Evolutionary conservation across 1,140 invertebrate species (phyloP), one percentile per base, ranked within the genome.

Genomic region (Cydia splendana): DNA sequence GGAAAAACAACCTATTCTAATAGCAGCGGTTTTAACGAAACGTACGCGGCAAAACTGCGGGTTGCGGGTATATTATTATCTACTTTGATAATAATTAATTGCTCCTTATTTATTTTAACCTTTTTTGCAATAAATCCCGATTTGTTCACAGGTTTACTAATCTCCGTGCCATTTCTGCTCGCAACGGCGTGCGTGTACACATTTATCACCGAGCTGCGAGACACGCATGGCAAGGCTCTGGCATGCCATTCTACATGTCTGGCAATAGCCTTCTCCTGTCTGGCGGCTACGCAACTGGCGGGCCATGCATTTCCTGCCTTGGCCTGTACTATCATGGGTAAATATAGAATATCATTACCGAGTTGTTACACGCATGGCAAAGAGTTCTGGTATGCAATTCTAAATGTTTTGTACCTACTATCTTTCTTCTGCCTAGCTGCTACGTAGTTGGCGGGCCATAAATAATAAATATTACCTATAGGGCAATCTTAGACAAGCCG

Each of bases 151-250:
- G 93, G 93, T 38, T 81, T 95, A 76, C 80, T 94, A 71, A 84
- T 94, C 65, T 95, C 94, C 2, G 88, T 94, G 12, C 94, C 93
- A 0, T 95, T 94, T 80, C 83, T 95, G 0, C 24, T 95, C 4
- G 85, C 88, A 1, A 95, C 95, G 0, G 93, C 94, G 2, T 76
- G 91, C 75, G 88, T 95, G 7, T 95, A 95, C 77, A 81, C 91
- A 10, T 83, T 94, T 74, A 84, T 95, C 20, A 93, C 88, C 0
- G 94, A 95, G 71, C 77, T 95, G 12, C 82, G 91, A n/a, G 95
- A 94, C 81, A 93, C 94, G 24, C 94, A 95, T 53, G 94, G 94
- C 1, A 88, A 91, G 42, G 94, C 93, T 0, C 84, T 95, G n/a
- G 93, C 93, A 2, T 93, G 91, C 48, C 94, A 95, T 79, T 85